Conservation (phyloP, 2,888 invertebrate genomes). For the Cantharis nigra region DNA sequence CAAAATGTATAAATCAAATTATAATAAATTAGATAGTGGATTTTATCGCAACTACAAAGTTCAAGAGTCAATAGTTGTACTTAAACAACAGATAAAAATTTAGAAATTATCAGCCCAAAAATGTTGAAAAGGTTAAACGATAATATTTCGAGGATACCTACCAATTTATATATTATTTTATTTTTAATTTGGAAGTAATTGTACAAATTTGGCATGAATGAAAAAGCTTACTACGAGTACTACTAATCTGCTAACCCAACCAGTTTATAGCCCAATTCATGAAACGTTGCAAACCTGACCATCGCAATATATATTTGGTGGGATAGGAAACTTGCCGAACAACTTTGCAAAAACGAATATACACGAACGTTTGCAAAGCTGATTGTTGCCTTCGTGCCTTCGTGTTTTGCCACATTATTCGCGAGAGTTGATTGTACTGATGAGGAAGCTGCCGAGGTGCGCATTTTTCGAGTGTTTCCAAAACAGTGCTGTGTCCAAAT, state of each 20-base stretch:
- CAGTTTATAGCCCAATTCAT: not conserved
- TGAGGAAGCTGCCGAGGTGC: not conserved
- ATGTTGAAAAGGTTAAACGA: slow-evolving; percentile 8
- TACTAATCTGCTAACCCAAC: not conserved
- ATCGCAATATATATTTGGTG: not conserved
- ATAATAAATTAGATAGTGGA: slow-evolving; percentile 34
- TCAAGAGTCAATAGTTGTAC: slow-evolving; percentile 46
- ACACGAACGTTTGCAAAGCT: not conserved
- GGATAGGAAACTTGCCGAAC: not conserved
- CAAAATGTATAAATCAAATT: slow-evolving; percentile 24
- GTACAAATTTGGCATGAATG: not conserved
- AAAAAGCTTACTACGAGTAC: not conserved
- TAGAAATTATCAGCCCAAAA: slow-evolving; percentile 12
- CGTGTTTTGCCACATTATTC: not conserved
- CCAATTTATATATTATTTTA: not conserved
- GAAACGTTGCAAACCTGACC: not conserved
- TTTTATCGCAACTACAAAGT: slow-evolving; percentile 42
- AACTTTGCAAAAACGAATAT: not conserved
- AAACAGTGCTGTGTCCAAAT: not conserved
- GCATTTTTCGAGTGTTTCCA: not conserved
- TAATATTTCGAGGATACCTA: not conserved
- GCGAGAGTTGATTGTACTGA: not conserved
- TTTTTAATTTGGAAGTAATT: not conserved
- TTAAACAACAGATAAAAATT: slow-evolving; percentile 35
- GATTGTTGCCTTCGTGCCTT: not conserved